phyloP scores from a whole-genome alignment of 1,140 invertebrate genomes.

The Trichonephila inaurata region DNA sequence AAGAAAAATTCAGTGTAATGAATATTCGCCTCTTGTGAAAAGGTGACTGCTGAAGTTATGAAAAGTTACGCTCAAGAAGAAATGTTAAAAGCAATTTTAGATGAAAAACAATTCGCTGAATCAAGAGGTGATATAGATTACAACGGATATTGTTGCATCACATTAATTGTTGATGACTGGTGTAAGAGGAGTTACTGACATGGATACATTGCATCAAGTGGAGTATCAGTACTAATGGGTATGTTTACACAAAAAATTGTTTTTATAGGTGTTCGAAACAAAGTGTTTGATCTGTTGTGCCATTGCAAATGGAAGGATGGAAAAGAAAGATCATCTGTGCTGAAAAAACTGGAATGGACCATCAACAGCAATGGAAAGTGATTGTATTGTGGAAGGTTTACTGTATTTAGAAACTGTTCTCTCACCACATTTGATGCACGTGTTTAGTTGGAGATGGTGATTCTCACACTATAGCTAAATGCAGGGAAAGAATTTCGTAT shows the following conservation, averaged over 20 bases:
- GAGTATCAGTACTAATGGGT: not conserved
- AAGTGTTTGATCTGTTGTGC: not conserved
- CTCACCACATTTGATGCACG: not conserved
- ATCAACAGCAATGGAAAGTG: conserved; percentile 8
- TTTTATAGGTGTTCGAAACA: not conserved
- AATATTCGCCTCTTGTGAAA: no score
- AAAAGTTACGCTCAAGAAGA: not conserved
- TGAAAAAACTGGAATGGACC: not conserved
- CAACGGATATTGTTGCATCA: not conserved
- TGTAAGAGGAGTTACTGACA: not conserved
- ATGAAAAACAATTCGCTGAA: not conserved
- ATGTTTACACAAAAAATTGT: not conserved
- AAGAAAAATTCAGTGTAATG: conserved; percentile 10
- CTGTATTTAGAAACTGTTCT: not conserved
- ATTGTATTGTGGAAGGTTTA: not conserved
- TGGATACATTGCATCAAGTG: conserved; percentile 11
- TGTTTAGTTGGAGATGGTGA: not conserved
- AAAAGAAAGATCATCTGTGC: not conserved
- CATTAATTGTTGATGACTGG: not conserved
- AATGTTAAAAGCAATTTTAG: not conserved
- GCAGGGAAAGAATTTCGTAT: not conserved
- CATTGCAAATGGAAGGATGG: not conserved
- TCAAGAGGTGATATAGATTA: not conserved
- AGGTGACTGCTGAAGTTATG: no score
- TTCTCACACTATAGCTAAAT: not conserved